Conservation (phyloP, 1,140 invertebrate genomes). For the Drosophila sproati region DNA sequence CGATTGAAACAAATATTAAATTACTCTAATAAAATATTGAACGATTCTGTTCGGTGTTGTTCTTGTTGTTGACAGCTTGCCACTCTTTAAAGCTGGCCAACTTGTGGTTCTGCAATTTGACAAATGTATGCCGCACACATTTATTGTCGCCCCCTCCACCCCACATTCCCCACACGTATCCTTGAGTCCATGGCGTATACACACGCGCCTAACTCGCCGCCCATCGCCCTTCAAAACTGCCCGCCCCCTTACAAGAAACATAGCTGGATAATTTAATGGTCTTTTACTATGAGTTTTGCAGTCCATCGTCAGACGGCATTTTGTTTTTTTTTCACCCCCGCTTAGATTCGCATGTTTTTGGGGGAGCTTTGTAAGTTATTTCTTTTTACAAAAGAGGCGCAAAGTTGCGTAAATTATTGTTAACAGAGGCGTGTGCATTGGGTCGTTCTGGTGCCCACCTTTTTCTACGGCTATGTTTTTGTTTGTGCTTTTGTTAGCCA, state of each 20-base stretch:
- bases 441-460: slow-evolving; percentile 18
- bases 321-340: slow-evolving; percentile 15
- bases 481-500: slow-evolving; percentile 45
- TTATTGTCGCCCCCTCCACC: slow-evolving; percentile 54
- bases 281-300: slow-evolving; percentile 75
- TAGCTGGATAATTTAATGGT: slow-evolving; percentile 68
- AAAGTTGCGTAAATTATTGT: slow-evolving; percentile 83
- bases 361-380: slow-evolving; percentile 75
- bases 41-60: slow-evolving; percentile 63
- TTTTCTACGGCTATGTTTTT: slow-evolving; percentile 19
- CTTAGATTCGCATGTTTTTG: slow-evolving; percentile 40
- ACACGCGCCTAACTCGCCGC: slow-evolving; percentile 2
- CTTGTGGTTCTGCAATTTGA: slow-evolving; percentile 68
- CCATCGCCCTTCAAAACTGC: neutral
- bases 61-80: slow-evolving; percentile 33
- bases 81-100: slow-evolving; percentile 38
- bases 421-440: slow-evolving; percentile 75
- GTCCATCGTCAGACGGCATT: slow-evolving; percentile 36
- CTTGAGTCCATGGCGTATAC: neutral
- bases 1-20: slow-evolving; percentile 64
- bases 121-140: slow-evolving; percentile 70
- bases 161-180: slow-evolving; percentile 10
- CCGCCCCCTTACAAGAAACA: slow-evolving; percentile 23
- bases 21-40: slow-evolving; percentile 80
- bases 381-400: slow-evolving; percentile 80